Evolutionary conservation across 1,140 invertebrate species (phyloP), one percentile per base, ranked within the genome.

Genomic region (Tetragnatha versicolor): DNA sequence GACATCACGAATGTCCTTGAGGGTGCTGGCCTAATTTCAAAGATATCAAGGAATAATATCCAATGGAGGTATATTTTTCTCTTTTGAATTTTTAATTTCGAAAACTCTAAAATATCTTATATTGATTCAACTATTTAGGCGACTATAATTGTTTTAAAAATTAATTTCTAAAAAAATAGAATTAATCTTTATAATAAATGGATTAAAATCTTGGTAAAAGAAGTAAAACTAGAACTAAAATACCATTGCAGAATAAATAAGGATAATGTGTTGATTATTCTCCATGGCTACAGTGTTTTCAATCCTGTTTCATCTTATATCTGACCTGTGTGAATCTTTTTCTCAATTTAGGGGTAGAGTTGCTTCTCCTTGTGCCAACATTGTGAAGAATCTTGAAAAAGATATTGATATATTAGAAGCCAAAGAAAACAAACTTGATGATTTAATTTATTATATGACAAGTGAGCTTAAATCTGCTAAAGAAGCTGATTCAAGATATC

Each of bases 1-100:
- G 98, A 99, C 86, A 99, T 99, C 82, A 99, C 98, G 55, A 99
- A 99, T 89, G 98, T 99, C 3, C 87, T 99, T 73, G 98, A 99
- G 88, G 98, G 98, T 58, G 98, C 99, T 86, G 97, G 97, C 81
- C 93, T 99, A 82, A 92, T 99, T 85, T 96, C 98, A 85, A 99
- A 99, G 87, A 95, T 93, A 84, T 94, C 92, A 81, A 96, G 97
- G 89, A 98, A 98, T 87, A 96, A 96, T 86, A 98, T 98, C 84
- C 95, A 95, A 85, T 96, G 93, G 94, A 94, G 93, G 87, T 93
- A 88, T 20, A 45, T 20, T 60, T 70, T 33, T n/a, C 29, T 14
- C 31, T 79, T 25, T 7, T 45, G 17, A 9, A 45, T 45, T 45
- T 7, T 17, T 45, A 9, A 17, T 7, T 17, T 45, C 7, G 39